phyloP scores from a whole-genome alignment of 2,888 invertebrate genomes.

The Drosophila antonietae region DNA sequence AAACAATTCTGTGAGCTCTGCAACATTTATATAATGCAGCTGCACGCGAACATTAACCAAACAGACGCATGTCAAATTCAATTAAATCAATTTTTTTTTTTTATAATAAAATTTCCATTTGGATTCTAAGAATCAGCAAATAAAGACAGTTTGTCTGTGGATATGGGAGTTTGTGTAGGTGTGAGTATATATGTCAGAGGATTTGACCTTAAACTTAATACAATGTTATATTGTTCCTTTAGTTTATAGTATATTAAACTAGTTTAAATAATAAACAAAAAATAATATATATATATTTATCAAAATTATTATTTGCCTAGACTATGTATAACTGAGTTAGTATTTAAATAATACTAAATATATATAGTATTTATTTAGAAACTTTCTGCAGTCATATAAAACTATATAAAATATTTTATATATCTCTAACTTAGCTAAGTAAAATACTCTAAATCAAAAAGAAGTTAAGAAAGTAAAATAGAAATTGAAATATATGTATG shows the following conservation, averaged over 20 bases:
- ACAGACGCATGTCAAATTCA: neutral
- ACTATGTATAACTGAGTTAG: conserved; percentile 8
- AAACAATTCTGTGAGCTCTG: conserved; percentile 28
- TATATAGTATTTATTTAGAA: neutral
- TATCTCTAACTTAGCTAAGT: conserved; percentile 28
- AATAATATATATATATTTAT: neutral
- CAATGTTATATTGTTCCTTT: conserved; percentile 37
- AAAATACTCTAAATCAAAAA: conserved; percentile 6
- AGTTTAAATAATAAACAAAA: neutral
- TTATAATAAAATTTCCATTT: conserved; percentile 13
- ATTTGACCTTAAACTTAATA: conserved; percentile 73
- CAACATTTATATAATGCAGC: conserved; percentile 32
- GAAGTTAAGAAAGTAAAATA: conserved; percentile 10
- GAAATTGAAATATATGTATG: conserved; percentile 14
- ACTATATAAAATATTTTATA: neutral
- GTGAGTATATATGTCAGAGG: conserved; percentile 13
- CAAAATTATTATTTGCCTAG: neutral
- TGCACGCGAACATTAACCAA: conserved; percentile 1
- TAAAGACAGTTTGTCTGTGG: conserved; percentile 26
- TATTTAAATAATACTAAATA: conserved; percentile 21
- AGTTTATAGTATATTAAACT: conserved; percentile 4
- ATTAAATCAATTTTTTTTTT: neutral
- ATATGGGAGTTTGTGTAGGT: conserved; percentile 11
- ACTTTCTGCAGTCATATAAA: neutral
- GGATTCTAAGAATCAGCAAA: neutral